These are phyloP conservation scores for Argentina silus DNA, from an alignment of 2,797 vertebrate species.

Conservation along the genomic window DNA sequence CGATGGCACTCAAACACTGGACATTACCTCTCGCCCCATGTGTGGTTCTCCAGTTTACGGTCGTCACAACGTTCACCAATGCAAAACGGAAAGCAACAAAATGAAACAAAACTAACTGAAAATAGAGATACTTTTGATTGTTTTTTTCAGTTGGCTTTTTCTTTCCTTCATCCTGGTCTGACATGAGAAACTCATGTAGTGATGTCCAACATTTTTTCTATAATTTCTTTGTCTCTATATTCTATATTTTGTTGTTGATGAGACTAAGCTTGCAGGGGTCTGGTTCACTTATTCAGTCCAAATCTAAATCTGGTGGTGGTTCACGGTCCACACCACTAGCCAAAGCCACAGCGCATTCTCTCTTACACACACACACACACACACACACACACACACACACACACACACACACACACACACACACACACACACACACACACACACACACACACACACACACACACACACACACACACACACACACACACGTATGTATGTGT, in stretches of 20 bases:
- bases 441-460: not conserved
- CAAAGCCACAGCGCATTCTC: constrained; percentile 30
- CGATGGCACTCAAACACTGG: not conserved
- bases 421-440: not conserved
- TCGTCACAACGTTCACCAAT: constrained; percentile 29
- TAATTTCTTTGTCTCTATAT: not conserved
- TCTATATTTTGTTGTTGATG: constrained; percentile 26
- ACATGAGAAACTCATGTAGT: constrained; percentile 42
- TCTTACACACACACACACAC: not conserved
- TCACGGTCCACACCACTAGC: constrained; percentile 12
- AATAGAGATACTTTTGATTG: constrained; percentile 40
- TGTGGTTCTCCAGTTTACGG: constrained; percentile 31
- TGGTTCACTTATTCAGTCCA: constrained; percentile 30
- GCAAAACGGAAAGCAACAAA: constrained; percentile 34
- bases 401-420: not conserved
- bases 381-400: not conserved
- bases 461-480: not conserved
- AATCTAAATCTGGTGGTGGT: constrained; percentile 17
- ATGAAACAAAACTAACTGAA: constrained; percentile 55
- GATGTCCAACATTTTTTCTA: constrained; percentile 24
- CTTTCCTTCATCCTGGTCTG: constrained; percentile 57
- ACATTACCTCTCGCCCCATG: constrained; percentile 16
- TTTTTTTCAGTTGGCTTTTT: constrained; percentile 69
- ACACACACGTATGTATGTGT: not conserved
- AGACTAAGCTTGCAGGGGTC: constrained; percentile 18